Evolutionary conservation across 2,113 vertebrate species (phyloP).

Genomic region (Sus scrofa): DNA sequence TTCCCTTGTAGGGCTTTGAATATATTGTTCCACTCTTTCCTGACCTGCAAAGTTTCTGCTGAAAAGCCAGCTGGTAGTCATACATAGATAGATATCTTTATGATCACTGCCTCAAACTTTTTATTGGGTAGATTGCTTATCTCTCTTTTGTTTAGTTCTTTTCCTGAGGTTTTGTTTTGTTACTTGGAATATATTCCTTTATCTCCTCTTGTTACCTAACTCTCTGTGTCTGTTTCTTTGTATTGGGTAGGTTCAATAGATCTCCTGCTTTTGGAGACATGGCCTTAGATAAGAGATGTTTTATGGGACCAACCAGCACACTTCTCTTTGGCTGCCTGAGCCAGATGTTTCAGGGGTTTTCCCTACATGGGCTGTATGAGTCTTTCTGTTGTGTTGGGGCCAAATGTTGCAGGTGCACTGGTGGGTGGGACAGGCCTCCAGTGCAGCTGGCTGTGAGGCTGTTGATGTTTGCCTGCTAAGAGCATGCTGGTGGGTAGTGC

Average conservation of each 20-base stretch:
- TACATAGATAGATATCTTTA: accelerated
- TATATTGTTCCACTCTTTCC: background rate
- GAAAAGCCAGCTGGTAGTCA: background rate
- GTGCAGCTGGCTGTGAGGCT: no score
- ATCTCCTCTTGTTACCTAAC: background rate
- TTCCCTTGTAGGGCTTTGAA: background rate
- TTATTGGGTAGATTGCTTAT: background rate
- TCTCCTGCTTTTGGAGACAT: background rate
- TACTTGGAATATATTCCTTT: background rate
- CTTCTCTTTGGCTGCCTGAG: background rate
- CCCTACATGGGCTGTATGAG: background rate
- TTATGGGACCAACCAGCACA: background rate
- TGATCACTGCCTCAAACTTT: background rate
- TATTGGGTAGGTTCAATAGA: background rate
- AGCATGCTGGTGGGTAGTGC: background rate
- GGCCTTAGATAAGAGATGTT: background rate
- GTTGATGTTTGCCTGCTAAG: background rate
- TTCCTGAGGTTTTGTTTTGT: background rate
- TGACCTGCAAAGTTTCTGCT: background rate
- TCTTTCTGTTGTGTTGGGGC: background rate
- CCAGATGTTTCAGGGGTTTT: background rate
- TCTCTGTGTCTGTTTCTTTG: background rate
- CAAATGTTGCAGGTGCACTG: background rate
- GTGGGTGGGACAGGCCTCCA: background rate
- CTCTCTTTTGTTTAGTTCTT: background rate